phyloP scores from a whole-genome alignment of 2,888 invertebrate species.

The Ptilodon capucinus region DNA sequence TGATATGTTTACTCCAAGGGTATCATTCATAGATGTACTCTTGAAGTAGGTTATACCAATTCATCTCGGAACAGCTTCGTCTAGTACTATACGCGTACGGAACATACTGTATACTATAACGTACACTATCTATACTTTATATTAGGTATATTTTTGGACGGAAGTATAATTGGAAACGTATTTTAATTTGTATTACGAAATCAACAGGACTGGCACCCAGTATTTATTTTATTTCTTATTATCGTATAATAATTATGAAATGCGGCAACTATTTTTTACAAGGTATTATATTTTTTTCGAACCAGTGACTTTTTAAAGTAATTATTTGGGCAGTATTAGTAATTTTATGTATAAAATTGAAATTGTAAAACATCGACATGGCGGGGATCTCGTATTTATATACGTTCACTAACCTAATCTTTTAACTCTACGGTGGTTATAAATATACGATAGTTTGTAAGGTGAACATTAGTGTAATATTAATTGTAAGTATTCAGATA shows the following conservation, averaged over 20 bases:
- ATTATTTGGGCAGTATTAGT: constrained; percentile 77
- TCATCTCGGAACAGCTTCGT: neutral
- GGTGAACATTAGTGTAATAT: constrained; percentile 58
- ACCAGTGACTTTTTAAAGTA: constrained; percentile 48
- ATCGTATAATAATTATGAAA: constrained; percentile 26
- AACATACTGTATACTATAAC: constrained; percentile 64
- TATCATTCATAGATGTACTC: no score
- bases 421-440: constrained; percentile 73
- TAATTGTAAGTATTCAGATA: constrained; percentile 70
- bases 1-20: no score
- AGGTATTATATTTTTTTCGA: constrained; percentile 58
- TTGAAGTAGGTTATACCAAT: neutral
- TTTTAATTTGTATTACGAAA: constrained; percentile 60
- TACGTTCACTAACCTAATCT: constrained; percentile 57
- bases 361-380: constrained; percentile 51
- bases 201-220: constrained; percentile 64
- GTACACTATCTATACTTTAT: constrained; percentile 44
- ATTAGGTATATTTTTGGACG: constrained; percentile 70
- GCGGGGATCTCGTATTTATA: constrained; percentile 68
- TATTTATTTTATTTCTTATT: constrained; percentile 52
- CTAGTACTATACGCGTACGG: neutral
- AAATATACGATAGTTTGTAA: constrained; percentile 78
- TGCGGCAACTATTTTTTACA: constrained; percentile 51
- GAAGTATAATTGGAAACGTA: constrained; percentile 59
- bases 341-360: constrained; percentile 39